Conservation (phyloP, 2,888 invertebrate genomes). For the Pocota personata region DNA sequence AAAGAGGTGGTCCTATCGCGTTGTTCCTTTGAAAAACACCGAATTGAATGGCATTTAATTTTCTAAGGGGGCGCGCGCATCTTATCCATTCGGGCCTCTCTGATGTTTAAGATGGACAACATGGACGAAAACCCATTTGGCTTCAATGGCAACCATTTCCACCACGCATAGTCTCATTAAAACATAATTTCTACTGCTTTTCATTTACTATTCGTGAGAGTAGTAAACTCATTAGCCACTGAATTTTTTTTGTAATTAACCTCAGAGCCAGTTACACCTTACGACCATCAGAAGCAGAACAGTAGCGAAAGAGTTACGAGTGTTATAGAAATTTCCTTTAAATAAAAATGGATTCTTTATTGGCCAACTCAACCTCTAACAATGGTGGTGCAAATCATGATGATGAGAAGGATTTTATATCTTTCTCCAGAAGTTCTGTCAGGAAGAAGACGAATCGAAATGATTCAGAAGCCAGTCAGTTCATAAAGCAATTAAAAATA, state of each 20-base stretch:
- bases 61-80: constrained; percentile 27
- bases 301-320: constrained; percentile 59
- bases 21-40: constrained; percentile 53
- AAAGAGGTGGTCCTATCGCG: constrained; percentile 38
- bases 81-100: not conserved
- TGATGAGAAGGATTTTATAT: constrained; percentile 49
- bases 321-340: constrained; percentile 23
- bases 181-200: constrained; percentile 51
- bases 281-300: constrained; percentile 2
- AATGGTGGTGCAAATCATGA: constrained; percentile 28
- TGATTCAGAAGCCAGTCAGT: constrained; percentile 4
- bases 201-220: constrained; percentile 12
- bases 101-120: constrained; percentile 29
- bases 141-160: constrained; percentile 57
- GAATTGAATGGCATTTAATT: constrained; percentile 65
- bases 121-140: constrained; percentile 30
- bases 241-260: constrained; percentile 45
- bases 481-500: constrained; percentile 66
- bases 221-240: constrained; percentile 45
- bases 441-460: not conserved
- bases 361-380: not conserved
- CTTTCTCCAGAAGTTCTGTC: constrained; percentile 42
- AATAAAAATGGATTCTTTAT: constrained; percentile 50
- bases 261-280: constrained; percentile 23
- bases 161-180: constrained; percentile 47